These are phyloP conservation scores for Acleris emargana DNA, from an alignment of 2,888 invertebrate species.

Conservation along the genomic window DNA sequence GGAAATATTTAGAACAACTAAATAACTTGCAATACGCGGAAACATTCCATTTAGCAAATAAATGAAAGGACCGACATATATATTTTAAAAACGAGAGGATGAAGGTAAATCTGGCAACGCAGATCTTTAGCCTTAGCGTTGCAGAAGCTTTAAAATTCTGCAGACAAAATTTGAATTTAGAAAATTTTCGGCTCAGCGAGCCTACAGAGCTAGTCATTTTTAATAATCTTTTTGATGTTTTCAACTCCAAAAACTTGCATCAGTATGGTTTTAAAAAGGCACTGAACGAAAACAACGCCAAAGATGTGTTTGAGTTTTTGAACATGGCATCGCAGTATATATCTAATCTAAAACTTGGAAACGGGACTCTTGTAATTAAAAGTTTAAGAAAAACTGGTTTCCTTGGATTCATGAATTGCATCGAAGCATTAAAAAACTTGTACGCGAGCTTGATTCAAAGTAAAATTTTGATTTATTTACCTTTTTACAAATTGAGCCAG, in stretches of 20 bases:
- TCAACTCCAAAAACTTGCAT: constrained; percentile 35
- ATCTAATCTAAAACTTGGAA: neutral
- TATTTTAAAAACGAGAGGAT: constrained; percentile 27
- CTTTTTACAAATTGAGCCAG: constrained; percentile 4
- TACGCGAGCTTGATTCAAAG: neutral
- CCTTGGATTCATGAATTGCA: neutral
- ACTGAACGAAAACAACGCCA: constrained; percentile 25
- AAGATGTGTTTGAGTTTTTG: constrained; percentile 20
- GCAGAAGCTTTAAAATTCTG: constrained; percentile 35
- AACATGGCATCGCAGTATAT: neutral
- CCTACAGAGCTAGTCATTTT: constrained; percentile 3
- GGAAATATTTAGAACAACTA: constrained; percentile 3
- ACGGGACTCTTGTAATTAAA: constrained; percentile 1
- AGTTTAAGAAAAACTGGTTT: neutral
- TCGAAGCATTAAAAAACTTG: neutral
- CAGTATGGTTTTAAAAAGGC: constrained; percentile 37
- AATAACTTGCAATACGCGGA: constrained; percentile 12
- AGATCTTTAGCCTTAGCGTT: constrained; percentile 32
- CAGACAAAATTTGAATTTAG: neutral
- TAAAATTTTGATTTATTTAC: neutral
- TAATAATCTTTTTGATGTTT: constrained; percentile 36
- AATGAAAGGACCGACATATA: constrained; percentile 7
- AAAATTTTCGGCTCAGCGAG: constrained; percentile 16
- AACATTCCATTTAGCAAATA: constrained; percentile 18
- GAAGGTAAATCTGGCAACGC: constrained; percentile 34